phyloP scores from a whole-genome alignment of 2,113 vertebrate genomes.

The Empidonax alnorum region DNA sequence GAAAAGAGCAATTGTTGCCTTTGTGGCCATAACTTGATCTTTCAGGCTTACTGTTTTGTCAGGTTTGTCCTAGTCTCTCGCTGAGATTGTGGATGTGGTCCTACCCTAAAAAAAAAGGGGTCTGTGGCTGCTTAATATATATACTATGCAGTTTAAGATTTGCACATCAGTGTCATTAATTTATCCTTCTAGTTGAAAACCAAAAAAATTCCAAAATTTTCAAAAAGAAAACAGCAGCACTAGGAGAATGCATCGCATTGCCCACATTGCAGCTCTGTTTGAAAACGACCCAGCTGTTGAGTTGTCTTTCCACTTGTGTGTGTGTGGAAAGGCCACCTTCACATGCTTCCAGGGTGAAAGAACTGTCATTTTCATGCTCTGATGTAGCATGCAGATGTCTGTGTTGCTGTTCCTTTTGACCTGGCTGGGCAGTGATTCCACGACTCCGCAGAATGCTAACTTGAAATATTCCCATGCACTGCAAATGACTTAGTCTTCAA shows the following conservation, averaged over 20 bases:
- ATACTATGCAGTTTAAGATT: constrained; percentile 91
- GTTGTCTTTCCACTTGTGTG: constrained; percentile 9
- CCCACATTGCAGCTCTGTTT: neutral
- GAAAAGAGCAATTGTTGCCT: constrained; percentile 61
- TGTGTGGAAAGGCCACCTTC: constrained; percentile 36
- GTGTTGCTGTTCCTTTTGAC: constrained; percentile 45
- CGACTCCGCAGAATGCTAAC: constrained; percentile 18
- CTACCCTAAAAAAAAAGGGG: constrained; percentile 44
- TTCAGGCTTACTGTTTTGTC: constrained; percentile 62
- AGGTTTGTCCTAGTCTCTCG: constrained; percentile 61
- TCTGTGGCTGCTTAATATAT: constrained; percentile 81
- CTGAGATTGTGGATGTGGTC: constrained; percentile 65
- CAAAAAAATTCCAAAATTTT: constrained; percentile 53
- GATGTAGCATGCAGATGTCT: constrained; percentile 32
- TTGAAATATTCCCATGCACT: constrained; percentile 36
- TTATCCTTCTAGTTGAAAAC: constrained; percentile 51
- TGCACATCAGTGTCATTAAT: constrained; percentile 70
- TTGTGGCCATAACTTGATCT: constrained; percentile 58
- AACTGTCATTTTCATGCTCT: constrained; percentile 35
- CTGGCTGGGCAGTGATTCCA: constrained; percentile 12
- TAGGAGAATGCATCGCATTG: neutral
- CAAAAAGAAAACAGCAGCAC: neutral
- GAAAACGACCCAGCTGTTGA: neutral
- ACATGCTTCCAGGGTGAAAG: neutral
- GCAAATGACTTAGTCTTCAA: constrained; percentile 33